A percentile compares a stretch with the other conserved stretches of the same genome.
These are phyloP conservation scores for Platysternon megacephalum DNA, from an alignment of 2,113 vertebrate genomes.

Conservation along the genomic window DNA sequence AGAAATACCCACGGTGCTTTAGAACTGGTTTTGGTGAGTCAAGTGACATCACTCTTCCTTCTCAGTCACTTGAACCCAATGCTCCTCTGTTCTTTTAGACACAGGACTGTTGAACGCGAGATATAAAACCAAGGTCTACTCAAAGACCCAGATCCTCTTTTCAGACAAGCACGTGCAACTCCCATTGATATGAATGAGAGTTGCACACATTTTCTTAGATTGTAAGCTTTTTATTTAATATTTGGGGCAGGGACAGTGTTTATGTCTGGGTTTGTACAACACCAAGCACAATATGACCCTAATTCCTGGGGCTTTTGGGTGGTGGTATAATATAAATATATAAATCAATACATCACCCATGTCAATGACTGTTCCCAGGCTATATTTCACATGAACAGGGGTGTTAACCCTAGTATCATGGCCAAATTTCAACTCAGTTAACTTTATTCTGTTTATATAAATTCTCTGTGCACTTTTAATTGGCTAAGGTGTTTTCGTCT, in stretches of 20 bases:
- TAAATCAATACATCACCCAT: background rate
- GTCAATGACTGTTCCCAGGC: background rate
- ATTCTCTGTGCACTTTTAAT: background rate
- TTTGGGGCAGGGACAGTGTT: background rate
- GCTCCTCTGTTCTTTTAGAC: background rate
- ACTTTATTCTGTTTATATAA: background rate
- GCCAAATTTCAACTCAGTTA: background rate
- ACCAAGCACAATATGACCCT: background rate
- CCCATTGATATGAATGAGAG: background rate
- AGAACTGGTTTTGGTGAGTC: background rate
- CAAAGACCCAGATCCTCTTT: background rate
- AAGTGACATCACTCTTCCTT: background rate
- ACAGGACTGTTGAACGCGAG: background rate
- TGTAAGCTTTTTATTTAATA: background rate
- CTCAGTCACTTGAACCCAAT: background rate
- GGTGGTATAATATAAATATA: background rate
- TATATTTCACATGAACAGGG: background rate
- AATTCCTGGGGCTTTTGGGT: background rate
- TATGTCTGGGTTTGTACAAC: background rate
- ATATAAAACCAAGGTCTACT: rapidly evolving
- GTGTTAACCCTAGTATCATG: background rate
- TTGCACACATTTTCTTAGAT: background rate
- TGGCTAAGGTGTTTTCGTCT: background rate
- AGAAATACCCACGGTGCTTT: background rate
- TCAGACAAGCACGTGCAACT: background rate